Percentiles rank a stretch among this genome's conserved stretches.
Conservation (phyloP, 92 coral and sea anemone species). For the Chrysogorgia sp. region DNA sequence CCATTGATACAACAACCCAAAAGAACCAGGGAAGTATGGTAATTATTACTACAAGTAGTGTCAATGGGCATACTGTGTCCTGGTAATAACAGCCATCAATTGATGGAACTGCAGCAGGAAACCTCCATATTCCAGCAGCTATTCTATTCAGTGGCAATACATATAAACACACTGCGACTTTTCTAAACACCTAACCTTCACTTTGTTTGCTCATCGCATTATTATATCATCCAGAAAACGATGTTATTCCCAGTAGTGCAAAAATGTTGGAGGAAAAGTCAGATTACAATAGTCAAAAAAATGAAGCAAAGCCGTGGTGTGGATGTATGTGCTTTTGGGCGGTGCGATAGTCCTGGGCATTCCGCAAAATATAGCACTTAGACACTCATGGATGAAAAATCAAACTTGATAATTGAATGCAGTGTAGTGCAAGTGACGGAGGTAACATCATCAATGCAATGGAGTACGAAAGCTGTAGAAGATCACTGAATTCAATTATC, state of each 20-base stretch:
- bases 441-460: constrained; percentile 7
- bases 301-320: not conserved
- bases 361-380: constrained; percentile 8
- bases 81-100: constrained; percentile 68
- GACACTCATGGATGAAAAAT: constrained; percentile 2
- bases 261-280: not conserved
- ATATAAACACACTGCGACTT: constrained; percentile 36
- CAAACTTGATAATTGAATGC: not conserved
- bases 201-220: constrained; percentile 24
- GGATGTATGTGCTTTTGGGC: not conserved
- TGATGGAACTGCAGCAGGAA: constrained; percentile 59
- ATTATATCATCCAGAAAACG: not conserved
- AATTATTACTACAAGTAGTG: constrained; percentile 44
- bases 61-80: constrained; percentile 47
- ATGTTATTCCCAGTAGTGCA: constrained; percentile 3
- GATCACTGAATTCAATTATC: constrained; percentile 41
- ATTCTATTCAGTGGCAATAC: constrained; percentile 76
- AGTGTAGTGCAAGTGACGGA: not conserved
- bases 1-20: constrained; percentile 1
- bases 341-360: constrained; percentile 8
- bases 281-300: not conserved
- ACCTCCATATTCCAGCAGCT: constrained; percentile 55
- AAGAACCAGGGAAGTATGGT: constrained; percentile 56
- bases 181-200: not conserved
- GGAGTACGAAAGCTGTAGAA: constrained; percentile 15